phyloP scores from a whole-genome alignment of 1,140 invertebrate genomes.

The Drosophila bocki region DNA sequence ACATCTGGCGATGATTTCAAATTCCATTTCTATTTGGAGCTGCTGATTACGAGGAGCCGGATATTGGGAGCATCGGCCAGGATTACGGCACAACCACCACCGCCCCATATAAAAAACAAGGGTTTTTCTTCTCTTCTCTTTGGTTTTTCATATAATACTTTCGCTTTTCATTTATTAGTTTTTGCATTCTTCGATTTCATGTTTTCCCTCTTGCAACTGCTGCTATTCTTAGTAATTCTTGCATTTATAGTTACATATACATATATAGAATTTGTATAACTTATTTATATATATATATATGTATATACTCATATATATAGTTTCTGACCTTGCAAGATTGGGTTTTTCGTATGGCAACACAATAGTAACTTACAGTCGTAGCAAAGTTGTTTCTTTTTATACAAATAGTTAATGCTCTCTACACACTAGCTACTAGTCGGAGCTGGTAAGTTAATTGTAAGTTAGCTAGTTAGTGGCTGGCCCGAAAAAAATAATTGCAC shows the following conservation, averaged over 20 bases:
- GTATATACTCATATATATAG: conserved; percentile 25
- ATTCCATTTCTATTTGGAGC: conserved; percentile 48
- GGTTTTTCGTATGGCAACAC: conserved; percentile 64
- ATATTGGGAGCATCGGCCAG: conserved; percentile 20
- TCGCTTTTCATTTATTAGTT: conserved; percentile 59
- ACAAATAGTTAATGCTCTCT: conserved; percentile 72
- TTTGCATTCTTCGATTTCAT: conserved; percentile 45
- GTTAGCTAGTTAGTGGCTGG: conserved; percentile 33
- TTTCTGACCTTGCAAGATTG: conserved; percentile 31
- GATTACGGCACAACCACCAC: background rate
- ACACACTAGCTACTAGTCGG: background rate
- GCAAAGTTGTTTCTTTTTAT: conserved; percentile 71
- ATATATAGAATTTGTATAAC: conserved; percentile 45
- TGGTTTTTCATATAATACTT: conserved; percentile 50
- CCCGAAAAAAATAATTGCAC: conserved; percentile 56
- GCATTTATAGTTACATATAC: conserved; percentile 38
- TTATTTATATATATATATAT: conserved; percentile 49
- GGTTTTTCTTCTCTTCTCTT: background rate
- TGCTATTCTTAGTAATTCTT: conserved; percentile 46
- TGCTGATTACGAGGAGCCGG: conserved; percentile 30
- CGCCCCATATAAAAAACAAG: background rate
- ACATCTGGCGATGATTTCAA: conserved; percentile 34
- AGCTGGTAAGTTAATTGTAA: background rate
- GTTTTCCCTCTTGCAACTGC: conserved; percentile 25
- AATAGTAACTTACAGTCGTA: conserved; percentile 79